These are phyloP conservation scores for Rhabditoides inermis DNA, from an alignment of 2,888 invertebrate species.

Conservation along the genomic window DNA sequence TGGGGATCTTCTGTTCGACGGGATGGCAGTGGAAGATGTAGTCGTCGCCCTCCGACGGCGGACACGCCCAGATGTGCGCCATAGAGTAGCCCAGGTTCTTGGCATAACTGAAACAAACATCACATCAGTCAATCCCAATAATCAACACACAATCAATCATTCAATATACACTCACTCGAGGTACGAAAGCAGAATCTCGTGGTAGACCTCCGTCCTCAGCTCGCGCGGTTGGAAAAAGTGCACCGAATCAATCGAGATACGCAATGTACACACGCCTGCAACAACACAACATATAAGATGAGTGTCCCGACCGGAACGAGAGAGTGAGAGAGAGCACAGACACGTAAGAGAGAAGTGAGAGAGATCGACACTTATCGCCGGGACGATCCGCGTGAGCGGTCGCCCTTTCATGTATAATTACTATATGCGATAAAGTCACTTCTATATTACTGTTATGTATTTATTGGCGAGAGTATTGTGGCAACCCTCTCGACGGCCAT, in stretches of 20 bases:
- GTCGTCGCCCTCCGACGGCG: constrained; percentile 98
- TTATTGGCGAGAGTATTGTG: no score
- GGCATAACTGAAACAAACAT: constrained; percentile 60
- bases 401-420: no score
- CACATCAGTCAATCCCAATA: no score
- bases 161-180: constrained; percentile 68
- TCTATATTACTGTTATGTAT: no score
- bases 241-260: constrained; percentile 94
- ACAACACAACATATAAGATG: no score
- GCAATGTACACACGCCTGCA: constrained; percentile 94
- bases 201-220: constrained; percentile 93
- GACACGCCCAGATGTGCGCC: constrained; percentile 99
- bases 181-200: constrained; percentile 96
- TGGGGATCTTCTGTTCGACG: constrained; percentile 96
- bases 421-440: no score
- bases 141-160: neutral
- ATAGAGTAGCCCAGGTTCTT: constrained; percentile 92
- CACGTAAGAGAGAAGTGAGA: no score
- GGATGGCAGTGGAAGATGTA: constrained; percentile 99
- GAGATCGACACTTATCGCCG: no score
- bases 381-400: no score
- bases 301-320: no score
- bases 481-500: no score
- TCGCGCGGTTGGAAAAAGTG: constrained; percentile 97
- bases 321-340: no score